phyloP scores from a whole-genome alignment of 53 echinoderm and acorn worm species.

The Echinometra lucunter region DNA sequence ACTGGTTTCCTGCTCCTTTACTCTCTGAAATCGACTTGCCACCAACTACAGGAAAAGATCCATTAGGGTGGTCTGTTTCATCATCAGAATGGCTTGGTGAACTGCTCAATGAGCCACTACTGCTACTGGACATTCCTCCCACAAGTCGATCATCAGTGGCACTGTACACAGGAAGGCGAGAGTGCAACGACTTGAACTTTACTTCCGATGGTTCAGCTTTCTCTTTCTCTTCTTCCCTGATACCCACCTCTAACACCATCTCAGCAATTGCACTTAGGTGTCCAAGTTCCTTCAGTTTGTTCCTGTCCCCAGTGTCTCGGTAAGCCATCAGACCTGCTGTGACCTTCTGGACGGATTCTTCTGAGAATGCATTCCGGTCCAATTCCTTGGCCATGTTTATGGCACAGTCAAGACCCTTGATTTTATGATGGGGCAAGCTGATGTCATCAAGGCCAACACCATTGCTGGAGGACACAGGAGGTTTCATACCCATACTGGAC shows the following conservation, averaged over 20 bases:
- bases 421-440: neutral
- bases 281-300: conserved; percentile 39
- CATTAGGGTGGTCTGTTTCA: neutral
- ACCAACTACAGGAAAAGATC: neutral
- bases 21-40: neutral
- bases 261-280: conserved; percentile 39
- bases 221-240: conserved; percentile 25
- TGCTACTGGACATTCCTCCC: conserved; percentile 59
- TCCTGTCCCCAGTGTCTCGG: conserved; percentile 29
- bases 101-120: conserved; percentile 33
- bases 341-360: conserved; percentile 41
- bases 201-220: neutral
- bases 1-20: neutral
- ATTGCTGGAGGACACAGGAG: neutral
- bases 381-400: conserved; percentile 41
- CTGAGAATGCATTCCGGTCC: conserved; percentile 47
- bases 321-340: conserved; percentile 58
- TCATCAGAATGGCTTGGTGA: conserved; percentile 30
- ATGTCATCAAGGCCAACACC: conserved; percentile 68
- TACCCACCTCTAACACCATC: conserved; percentile 59
- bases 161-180: conserved; percentile 60
- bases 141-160: conserved; percentile 63
- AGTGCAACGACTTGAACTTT: neutral
- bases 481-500: neutral
- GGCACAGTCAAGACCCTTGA: conserved; percentile 37